phyloP scores from a whole-genome alignment of 1,140 invertebrate species.

The Euglossa dilemma region DNA sequence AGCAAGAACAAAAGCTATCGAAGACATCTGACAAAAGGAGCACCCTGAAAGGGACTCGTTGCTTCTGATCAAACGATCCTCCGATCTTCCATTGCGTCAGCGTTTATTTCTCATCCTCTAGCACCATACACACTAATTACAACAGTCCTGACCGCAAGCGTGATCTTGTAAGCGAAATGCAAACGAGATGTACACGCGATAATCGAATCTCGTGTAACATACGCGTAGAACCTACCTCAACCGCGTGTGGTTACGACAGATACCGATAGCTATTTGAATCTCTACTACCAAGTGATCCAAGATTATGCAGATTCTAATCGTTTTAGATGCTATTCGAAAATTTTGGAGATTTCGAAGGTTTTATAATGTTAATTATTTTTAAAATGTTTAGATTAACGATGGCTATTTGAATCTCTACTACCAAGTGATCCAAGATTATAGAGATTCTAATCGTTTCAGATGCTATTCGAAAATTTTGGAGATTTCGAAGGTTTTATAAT shows the following conservation, averaged over 20 bases:
- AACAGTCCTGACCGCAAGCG: not conserved
- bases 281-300: too few species aligned
- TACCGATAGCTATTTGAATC: not conserved
- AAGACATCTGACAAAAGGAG: not conserved
- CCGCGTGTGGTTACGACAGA: not conserved
- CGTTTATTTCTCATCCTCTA: not conserved
- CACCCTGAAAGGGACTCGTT: not conserved
- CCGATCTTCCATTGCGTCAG: not conserved
- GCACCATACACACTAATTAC: slow-evolving; percentile 4
- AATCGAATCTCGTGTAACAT: slow-evolving; percentile 21
- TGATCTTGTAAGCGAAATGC: not conserved
- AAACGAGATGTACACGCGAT: slow-evolving; percentile 9
- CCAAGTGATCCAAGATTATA: too few species aligned
- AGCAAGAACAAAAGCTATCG: not conserved
- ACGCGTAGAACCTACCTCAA: not conserved
- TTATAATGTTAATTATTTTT: too few species aligned
- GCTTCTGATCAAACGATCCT: not conserved
- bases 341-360: too few species aligned
- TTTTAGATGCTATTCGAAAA: too few species aligned
- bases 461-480: too few species aligned
- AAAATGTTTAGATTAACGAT: too few species aligned
- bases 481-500: too few species aligned
- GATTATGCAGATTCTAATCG: too few species aligned
- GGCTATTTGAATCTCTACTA: too few species aligned
- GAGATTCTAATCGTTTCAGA: too few species aligned